Evolutionary conservation across 2,888 invertebrate genomes (phyloP).

Genomic region (Escarpia spicata): DNA sequence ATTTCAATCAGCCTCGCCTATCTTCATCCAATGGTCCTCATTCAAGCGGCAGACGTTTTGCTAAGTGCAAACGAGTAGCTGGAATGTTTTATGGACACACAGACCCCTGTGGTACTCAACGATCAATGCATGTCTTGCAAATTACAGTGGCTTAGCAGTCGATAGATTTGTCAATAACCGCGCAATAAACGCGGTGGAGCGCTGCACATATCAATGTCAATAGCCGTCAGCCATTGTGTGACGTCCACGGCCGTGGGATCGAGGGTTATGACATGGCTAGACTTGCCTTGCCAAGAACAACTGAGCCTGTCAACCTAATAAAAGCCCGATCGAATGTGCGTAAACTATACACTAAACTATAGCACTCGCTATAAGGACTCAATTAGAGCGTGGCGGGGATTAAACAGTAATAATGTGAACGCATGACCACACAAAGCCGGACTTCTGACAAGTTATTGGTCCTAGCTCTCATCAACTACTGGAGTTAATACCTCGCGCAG

Average conservation of each 20-base stretch:
- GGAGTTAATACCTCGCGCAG: no score
- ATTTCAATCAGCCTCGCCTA: background rate
- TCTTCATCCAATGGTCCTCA: background rate
- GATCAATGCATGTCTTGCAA: constrained; percentile 7
- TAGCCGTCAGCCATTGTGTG: background rate
- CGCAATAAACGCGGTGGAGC: background rate
- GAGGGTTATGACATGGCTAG: background rate
- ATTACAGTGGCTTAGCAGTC: background rate
- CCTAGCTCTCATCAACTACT: no score
- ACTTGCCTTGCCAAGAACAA: background rate
- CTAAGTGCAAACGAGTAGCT: background rate
- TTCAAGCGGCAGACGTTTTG: background rate
- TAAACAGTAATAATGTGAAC: background rate
- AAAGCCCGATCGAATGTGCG: background rate
- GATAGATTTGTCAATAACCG: background rate
- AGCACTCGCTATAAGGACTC: background rate
- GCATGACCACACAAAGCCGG: no score
- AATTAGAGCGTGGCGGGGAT: background rate
- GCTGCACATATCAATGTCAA: background rate
- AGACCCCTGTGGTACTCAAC: background rate
- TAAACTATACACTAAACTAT: background rate
- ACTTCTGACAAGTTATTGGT: no score
- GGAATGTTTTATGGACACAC: background rate
- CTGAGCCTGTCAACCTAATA: background rate
- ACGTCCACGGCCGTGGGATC: background rate